Evolutionary conservation across 2,113 vertebrate species (phyloP), one percentile per base, ranked within the genome.

Genomic region (Andinoacara biseriatus): DNA sequence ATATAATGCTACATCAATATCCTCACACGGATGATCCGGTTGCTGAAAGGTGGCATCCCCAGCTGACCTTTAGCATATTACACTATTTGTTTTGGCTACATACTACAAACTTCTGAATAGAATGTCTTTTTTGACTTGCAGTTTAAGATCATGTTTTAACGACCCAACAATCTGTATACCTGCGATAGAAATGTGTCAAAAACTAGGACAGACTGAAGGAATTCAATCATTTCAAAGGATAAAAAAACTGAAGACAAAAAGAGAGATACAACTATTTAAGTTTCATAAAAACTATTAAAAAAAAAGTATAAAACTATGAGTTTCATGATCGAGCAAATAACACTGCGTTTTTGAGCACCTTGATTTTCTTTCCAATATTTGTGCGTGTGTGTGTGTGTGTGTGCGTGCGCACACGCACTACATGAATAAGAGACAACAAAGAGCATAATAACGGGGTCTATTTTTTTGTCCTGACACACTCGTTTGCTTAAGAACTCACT

Each of bases 361-460:
- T 78, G 74, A 84, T 76, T 40, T 84, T 13, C 15, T 72, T 89
- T 90, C 56, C 87, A 82, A 22, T 31, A 20, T 59, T 13, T 74
- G n/a, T 3, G 56, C 2, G 24, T 17, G 24, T 0, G 57, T 8
- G 14, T 15, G 58, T 2, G 7, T 0, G 22, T 43, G 40, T 43
- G 40, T 4, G 40, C 4, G 5, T 46, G 43, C 15, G 20, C 9
- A 43, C 58, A 56, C 77, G 63, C 74, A 58, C 33, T 43, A 76
- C 84, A 86, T 92, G 65, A 90, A 87, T 88, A 90, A 86, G 78
- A 84, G 56, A 87, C 43, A 84, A 81, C 60, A 79, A 54, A 63
- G 24, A 87, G 61, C 38, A 67, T 35, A 75, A 78, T 63, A 74
- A 76, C 4, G 22, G 31, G 20, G 58, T 77, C 46, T 69, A 7